Conservation (phyloP, 2,888 invertebrate species). For the Zygothrica quintamaculata region DNA sequence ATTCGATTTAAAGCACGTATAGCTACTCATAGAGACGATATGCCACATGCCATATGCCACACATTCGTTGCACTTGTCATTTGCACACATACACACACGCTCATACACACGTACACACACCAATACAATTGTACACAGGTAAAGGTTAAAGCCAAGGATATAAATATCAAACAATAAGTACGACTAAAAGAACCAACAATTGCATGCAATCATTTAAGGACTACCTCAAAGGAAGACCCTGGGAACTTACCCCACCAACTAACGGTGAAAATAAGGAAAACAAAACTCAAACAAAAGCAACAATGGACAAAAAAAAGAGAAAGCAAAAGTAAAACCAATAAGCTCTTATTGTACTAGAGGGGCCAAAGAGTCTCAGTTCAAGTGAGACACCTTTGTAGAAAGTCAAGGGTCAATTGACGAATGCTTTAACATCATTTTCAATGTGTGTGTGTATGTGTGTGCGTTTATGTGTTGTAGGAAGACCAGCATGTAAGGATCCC, state of each 20-base stretch:
- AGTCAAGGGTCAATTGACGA: slow-evolving; percentile 62
- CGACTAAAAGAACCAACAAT: slow-evolving; percentile 31
- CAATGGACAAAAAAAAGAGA: no score
- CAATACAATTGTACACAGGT: no score
- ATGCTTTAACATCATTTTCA: slow-evolving; percentile 41
- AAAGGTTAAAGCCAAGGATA: slow-evolving; percentile 45
- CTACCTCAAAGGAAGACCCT: not conserved
- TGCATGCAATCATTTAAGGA: slow-evolving; percentile 43
- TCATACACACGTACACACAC: not conserved
- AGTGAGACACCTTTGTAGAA: slow-evolving; percentile 42
- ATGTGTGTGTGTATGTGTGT: not conserved
- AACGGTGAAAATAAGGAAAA: not conserved
- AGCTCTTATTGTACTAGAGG: not conserved
- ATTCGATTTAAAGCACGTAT: slow-evolving; percentile 1
- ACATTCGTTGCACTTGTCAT: not conserved
- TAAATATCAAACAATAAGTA: slow-evolving; percentile 19
- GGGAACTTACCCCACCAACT: not conserved
- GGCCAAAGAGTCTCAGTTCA: slow-evolving; percentile 21
- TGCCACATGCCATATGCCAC: not conserved
- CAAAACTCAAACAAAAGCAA: slow-evolving; percentile 4
- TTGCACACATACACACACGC: not conserved
- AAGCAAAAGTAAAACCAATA: slow-evolving; percentile 18
- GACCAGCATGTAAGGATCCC: slow-evolving; percentile 41
- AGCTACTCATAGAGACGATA: not conserved
- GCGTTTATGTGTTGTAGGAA: slow-evolving; percentile 10